Evolutionary conservation across 2,113 vertebrate genomes (phyloP).

Genomic region (Psittacus erithacus): DNA sequence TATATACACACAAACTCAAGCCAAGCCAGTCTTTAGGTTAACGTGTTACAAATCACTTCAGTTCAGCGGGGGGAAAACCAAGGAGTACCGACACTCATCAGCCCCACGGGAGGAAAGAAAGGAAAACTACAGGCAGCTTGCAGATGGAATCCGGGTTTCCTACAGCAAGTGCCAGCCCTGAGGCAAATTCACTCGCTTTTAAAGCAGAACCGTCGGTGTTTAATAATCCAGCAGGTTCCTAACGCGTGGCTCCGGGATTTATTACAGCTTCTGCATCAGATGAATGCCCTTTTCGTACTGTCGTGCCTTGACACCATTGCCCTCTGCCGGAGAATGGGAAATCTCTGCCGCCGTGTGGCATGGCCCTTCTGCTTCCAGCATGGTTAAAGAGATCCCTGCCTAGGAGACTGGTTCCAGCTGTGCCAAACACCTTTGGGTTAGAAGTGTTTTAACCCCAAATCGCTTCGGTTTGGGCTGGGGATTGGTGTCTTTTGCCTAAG

Average conservation of each 20-base stretch:
- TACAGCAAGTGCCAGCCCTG: not conserved
- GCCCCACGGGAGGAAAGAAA: not conserved
- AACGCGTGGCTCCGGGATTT: slow-evolving; percentile 8
- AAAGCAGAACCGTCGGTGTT: slow-evolving; percentile 21
- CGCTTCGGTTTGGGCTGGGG: accelerated
- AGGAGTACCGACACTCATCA: not conserved
- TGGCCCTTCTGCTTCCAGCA: not conserved
- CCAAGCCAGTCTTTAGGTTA: not conserved
- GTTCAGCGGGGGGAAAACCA: not conserved
- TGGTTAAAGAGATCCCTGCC: not conserved
- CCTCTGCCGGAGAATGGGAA: slow-evolving; percentile 50
- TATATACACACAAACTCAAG: not conserved
- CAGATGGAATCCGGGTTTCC: slow-evolving; percentile 15
- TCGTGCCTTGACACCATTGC: slow-evolving; percentile 56
- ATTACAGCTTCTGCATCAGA: not conserved
- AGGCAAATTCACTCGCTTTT: slow-evolving; percentile 27
- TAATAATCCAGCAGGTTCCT: slow-evolving; percentile 12
- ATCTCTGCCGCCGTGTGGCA: not conserved
- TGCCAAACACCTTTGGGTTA: not conserved
- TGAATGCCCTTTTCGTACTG: not conserved
- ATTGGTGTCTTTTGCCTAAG: not conserved
- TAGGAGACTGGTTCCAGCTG: not conserved
- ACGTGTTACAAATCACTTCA: not conserved
- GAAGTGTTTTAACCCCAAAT: not conserved
- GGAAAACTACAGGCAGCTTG: not conserved